Evolutionary conservation across 2,888 invertebrate genomes (phyloP).

Genomic region (Drosophila engyochracea): DNA sequence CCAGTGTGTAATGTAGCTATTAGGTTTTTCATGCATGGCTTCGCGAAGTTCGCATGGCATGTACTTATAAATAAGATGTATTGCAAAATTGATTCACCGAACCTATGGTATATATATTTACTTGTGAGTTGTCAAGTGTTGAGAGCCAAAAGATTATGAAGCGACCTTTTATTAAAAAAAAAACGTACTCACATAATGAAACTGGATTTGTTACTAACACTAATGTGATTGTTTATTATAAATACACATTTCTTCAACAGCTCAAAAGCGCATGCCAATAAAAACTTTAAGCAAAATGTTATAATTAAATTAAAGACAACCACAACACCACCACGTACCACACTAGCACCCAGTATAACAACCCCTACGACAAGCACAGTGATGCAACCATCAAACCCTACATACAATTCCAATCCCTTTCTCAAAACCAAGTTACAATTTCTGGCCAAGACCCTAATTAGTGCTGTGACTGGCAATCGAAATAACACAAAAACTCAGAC

Average conservation of each 20-base stretch:
- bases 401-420: constrained; percentile 71
- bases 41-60: constrained; percentile 49
- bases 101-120: constrained; percentile 2
- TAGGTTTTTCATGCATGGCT: constrained; percentile 21
- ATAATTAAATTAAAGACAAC: constrained; percentile 64
- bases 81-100: constrained; percentile 5
- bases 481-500: constrained; percentile 20
- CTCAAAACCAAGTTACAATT: constrained; percentile 63
- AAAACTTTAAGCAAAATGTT: constrained; percentile 74
- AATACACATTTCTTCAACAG: constrained; percentile 83
- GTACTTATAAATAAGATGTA: constrained; percentile 33
- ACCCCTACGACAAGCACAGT: constrained; percentile 31
- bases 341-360: constrained; percentile 61
- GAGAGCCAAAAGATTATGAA: constrained; percentile 25
- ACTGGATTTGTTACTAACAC: constrained; percentile 70
- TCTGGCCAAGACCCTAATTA: constrained; percentile 62
- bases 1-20: constrained; percentile 6
- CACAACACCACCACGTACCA: constrained; percentile 54
- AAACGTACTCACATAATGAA: constrained; percentile 20
- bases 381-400: constrained; percentile 26
- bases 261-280: constrained; percentile 83
- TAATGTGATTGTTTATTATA: constrained; percentile 75
- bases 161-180: background rate
- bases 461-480: constrained; percentile 52
- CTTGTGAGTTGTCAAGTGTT: constrained; percentile 11